Conservation (phyloP, 2,797 vertebrate genomes). For the Danio jaintianensis region DNA sequence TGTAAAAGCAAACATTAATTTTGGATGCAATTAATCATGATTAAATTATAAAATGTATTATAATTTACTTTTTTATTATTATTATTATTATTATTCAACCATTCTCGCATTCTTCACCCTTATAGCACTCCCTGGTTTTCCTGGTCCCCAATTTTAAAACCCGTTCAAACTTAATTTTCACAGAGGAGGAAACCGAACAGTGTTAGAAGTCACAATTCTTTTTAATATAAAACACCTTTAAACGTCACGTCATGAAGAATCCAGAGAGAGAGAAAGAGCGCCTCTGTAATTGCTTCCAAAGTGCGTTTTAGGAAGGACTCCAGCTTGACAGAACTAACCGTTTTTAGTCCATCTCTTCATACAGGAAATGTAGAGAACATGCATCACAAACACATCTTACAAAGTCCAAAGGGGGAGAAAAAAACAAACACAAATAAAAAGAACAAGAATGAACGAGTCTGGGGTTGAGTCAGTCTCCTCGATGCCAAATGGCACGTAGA, state of each 20-base stretch:
- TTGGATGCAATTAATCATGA: no score
- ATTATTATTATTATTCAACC: slow-evolving; percentile 10
- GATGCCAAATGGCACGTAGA: slow-evolving; percentile 64
- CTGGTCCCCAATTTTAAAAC: background rate
- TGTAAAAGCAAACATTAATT: no score
- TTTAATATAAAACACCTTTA: slow-evolving; percentile 86
- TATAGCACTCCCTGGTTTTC: no score
- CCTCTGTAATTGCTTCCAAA: slow-evolving; percentile 69
- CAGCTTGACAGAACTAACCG: slow-evolving; percentile 60
- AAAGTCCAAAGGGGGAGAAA: slow-evolving; percentile 55
- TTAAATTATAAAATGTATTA: no score
- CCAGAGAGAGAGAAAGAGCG: slow-evolving; percentile 65
- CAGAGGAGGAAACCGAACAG: slow-evolving; percentile 30
- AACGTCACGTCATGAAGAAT: slow-evolving; percentile 76
- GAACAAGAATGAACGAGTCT: slow-evolving; percentile 65
- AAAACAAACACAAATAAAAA: slow-evolving; percentile 53
- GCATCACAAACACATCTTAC: slow-evolving; percentile 76
- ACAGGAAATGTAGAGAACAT: slow-evolving; percentile 82
- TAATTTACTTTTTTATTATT: background rate
- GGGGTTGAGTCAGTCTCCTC: slow-evolving; percentile 67
- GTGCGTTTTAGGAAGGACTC: slow-evolving; percentile 61
- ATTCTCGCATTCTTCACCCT: background rate
- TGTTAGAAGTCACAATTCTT: slow-evolving; percentile 84
- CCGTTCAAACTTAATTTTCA: background rate
- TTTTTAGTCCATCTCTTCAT: slow-evolving; percentile 72